These are phyloP conservation scores for Lycaena phlaeas DNA, from an alignment of 2,888 invertebrate species.

Conservation along the genomic window DNA sequence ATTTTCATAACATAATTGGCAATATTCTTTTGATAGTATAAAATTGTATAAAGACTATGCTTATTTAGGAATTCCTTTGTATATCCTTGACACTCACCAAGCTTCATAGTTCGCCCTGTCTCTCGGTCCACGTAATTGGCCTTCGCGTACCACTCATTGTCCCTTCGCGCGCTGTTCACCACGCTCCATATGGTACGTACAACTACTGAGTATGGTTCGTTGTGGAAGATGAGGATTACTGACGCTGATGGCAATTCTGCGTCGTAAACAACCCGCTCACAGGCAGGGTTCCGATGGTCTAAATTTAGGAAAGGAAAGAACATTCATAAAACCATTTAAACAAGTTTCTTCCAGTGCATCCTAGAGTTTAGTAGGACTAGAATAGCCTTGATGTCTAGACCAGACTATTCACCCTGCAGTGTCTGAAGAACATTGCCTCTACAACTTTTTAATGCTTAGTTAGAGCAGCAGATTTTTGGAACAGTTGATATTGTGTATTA, in stretches of 20 bases:
- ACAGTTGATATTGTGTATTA: no score
- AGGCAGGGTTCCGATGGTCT: slow-evolving; percentile 59
- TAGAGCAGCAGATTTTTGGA: background rate
- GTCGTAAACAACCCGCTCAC: slow-evolving; percentile 49
- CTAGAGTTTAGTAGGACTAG: no score
- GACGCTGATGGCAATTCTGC: slow-evolving; percentile 80
- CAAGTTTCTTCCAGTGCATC: no score
- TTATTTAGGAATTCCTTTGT: no score
- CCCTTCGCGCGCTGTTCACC: slow-evolving; percentile 79
- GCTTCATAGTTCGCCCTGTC: slow-evolving; percentile 34
- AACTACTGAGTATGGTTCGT: slow-evolving; percentile 91
- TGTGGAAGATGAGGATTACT: slow-evolving; percentile 90
- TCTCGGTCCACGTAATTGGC: slow-evolving; percentile 41
- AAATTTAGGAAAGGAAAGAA: slow-evolving; percentile 10
- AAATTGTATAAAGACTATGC: no score
- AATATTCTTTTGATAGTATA: no score
- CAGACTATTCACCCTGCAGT: no score
- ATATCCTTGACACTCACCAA: slow-evolving; percentile 37
- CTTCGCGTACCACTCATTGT: slow-evolving; percentile 40
- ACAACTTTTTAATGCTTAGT: background rate
- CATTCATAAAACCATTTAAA: no score
- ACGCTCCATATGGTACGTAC: slow-evolving; percentile 91
- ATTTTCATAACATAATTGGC: no score
- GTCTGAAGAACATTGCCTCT: no score
- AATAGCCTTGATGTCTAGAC: no score